Percentiles rank a stretch among this genome's conserved stretches.
phyloP scores from a whole-genome alignment of 2,113 vertebrate genomes.

The Vombatus ursinus region DNA sequence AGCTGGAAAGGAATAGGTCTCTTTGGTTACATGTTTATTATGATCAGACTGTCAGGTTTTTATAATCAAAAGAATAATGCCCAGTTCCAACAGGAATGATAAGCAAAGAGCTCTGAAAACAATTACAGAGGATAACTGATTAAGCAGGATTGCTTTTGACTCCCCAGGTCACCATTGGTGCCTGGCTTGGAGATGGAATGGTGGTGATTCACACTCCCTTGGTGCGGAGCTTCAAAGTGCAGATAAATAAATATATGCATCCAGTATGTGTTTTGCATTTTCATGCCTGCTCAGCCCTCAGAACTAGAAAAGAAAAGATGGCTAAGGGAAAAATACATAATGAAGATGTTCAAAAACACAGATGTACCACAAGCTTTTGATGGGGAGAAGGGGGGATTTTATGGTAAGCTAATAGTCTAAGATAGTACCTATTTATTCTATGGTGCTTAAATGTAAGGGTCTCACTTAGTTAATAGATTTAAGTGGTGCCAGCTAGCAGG shows the following conservation, averaged over 20 bases:
- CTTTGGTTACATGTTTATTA: slow-evolving; percentile 80
- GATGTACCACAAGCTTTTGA: slow-evolving; percentile 31
- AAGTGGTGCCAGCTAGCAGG: slow-evolving; percentile 13
- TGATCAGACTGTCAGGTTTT: slow-evolving; percentile 78
- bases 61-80: slow-evolving; percentile 73
- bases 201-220: not conserved
- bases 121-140: slow-evolving; percentile 67
- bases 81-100: slow-evolving; percentile 67
- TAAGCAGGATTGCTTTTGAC: slow-evolving; percentile 40
- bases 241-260: not conserved
- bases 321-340: slow-evolving; percentile 64
- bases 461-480: slow-evolving; percentile 39
- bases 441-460: slow-evolving; percentile 5
- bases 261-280: slow-evolving; percentile 20
- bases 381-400: not conserved
- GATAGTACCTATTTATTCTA: not conserved
- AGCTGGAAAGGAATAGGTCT: slow-evolving; percentile 84
- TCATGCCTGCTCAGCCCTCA: slow-evolving; percentile 51
- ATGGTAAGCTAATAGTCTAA: not conserved
- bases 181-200: slow-evolving; percentile 52
- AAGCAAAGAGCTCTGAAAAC: slow-evolving; percentile 74
- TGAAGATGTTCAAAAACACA: slow-evolving; percentile 40
- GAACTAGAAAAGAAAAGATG: slow-evolving; percentile 47
- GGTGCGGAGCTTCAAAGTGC: slow-evolving; percentile 50
- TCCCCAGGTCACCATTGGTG: slow-evolving; percentile 62